Conservation (phyloP, 2,888 invertebrate species). For the Odontothrips loti region DNA sequence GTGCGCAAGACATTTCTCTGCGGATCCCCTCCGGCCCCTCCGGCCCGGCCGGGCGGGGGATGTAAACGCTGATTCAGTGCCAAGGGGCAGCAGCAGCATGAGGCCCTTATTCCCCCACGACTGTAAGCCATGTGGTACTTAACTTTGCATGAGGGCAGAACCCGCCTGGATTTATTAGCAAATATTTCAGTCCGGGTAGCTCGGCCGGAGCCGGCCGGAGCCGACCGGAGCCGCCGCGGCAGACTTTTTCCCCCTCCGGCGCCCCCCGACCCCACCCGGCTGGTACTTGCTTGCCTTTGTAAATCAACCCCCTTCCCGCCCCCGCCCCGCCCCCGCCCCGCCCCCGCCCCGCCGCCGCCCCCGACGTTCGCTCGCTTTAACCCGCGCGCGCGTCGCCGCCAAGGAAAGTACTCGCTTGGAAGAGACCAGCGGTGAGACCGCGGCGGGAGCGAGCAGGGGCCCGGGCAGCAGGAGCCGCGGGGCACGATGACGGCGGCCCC, state of each 20-base stretch:
- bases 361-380: background rate
- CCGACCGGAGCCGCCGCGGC: background rate
- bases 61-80: slow-evolving; percentile 24
- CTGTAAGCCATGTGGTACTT: slow-evolving; percentile 12
- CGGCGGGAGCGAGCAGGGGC: no score
- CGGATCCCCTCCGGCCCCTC: background rate
- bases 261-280: background rate
- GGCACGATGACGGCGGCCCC: no score
- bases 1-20: background rate
- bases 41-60: background rate
- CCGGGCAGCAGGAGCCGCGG: no score
- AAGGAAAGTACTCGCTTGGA: no score
- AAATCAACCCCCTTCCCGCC: background rate
- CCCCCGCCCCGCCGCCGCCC: background rate
- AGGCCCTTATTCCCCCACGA: background rate
- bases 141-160: slow-evolving; percentile 3
- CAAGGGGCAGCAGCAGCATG: background rate
- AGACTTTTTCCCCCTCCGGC: background rate
- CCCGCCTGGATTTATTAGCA: background rate
- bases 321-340: background rate
- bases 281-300: background rate
- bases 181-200: background rate
- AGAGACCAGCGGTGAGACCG: no score
- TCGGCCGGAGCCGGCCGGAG: background rate
- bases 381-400: background rate